Evolutionary conservation across 2,113 vertebrate genomes (phyloP).

Genomic region (Macaca nemestrina): DNA sequence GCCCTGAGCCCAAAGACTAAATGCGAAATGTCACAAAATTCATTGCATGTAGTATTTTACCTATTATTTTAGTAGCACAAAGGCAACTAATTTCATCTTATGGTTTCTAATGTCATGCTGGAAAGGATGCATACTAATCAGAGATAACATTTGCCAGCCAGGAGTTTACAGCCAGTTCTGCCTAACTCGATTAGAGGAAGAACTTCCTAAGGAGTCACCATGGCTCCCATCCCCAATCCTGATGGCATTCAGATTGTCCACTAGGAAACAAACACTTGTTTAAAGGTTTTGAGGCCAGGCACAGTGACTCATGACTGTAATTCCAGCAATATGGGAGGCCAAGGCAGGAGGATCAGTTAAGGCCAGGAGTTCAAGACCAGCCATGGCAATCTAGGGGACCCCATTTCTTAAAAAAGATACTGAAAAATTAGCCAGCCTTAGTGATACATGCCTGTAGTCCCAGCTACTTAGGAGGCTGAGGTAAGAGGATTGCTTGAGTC

Average conservation of each 20-base stretch:
- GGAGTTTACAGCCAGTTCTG: not conserved
- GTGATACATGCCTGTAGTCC: no score
- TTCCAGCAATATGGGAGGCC: no score
- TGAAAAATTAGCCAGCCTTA: no score
- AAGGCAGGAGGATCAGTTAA: no score
- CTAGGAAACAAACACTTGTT: not conserved
- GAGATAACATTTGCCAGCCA: not conserved
- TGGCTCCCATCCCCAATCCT: no score
- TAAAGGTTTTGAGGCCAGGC: not conserved
- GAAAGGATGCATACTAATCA: not conserved
- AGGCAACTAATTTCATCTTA: constrained; percentile 43
- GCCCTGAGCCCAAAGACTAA: not conserved
- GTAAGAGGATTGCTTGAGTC: no score
- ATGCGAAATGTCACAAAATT: constrained; percentile 24
- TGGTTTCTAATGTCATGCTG: constrained; percentile 19
- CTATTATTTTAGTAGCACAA: constrained; percentile 39
- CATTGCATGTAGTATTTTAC: not conserved
- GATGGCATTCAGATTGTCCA: no score
- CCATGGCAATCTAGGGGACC: no score
- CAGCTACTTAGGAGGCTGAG: no score
- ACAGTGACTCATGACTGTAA: no score
- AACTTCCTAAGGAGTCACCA: not conserved
- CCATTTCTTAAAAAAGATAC: no score
- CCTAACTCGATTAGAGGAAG: not conserved
- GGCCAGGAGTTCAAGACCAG: no score